phyloP scores from a whole-genome alignment of 2,888 invertebrate species.

The Temnothorax rugatulus region DNA sequence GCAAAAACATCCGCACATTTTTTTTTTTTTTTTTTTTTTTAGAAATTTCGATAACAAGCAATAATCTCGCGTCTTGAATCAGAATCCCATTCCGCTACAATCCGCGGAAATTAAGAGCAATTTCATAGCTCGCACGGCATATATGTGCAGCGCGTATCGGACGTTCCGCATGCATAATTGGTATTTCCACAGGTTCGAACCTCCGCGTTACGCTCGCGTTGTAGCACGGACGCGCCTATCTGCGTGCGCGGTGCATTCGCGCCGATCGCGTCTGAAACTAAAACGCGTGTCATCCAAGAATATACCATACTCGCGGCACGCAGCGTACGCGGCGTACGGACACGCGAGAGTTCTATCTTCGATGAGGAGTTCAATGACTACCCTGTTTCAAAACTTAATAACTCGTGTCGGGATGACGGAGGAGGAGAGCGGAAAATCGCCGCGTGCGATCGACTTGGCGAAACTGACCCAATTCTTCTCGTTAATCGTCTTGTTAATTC shows the following conservation, averaged over 20 bases:
- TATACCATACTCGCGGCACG: constrained; percentile 1
- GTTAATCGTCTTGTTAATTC: constrained; percentile 66
- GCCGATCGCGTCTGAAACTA: constrained; percentile 18
- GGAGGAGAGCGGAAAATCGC: constrained; percentile 54
- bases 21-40: neutral
- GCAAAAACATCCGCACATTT: neutral
- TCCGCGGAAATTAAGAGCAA: constrained; percentile 20
- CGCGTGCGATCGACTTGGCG: constrained; percentile 46
- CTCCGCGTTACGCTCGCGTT: constrained; percentile 6
- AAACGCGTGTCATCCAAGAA: constrained; percentile 38
- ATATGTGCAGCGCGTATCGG: constrained; percentile 6
- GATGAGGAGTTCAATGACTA: constrained; percentile 64
- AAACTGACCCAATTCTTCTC: constrained; percentile 64
- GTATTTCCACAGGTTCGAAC: constrained; percentile 54
- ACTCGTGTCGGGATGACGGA: constrained; percentile 42
- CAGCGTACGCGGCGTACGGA: neutral
- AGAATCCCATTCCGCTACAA: neutral
- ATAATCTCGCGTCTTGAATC: neutral
- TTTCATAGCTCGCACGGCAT: constrained; percentile 22
- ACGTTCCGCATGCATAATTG: constrained; percentile 52
- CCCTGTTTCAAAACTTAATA: constrained; percentile 46
- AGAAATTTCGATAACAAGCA: neutral
- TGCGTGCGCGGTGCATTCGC: constrained; percentile 3
- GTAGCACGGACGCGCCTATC: constrained; percentile 6
- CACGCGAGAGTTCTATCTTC: constrained; percentile 57